Evolutionary conservation across 2,797 vertebrate genomes (phyloP), one percentile per base, ranked within the genome.

Genomic region (Simalia tracyae): DNA sequence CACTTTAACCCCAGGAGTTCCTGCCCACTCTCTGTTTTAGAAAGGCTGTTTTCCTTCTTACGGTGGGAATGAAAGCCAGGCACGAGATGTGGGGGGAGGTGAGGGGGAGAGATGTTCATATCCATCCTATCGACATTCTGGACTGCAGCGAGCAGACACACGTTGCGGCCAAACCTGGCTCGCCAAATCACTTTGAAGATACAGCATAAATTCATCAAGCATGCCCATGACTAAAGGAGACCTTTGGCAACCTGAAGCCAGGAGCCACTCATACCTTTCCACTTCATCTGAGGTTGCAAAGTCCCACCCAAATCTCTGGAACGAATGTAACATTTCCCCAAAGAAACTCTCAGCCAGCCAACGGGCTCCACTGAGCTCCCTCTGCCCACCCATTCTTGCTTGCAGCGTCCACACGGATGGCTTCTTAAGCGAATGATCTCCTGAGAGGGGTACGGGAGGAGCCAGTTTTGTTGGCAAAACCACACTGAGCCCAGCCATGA

Each of bases 201-300:
- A 31, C n/a, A 36, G 17, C 2, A 1, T 0, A 19, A 36, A 36
- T 2, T 2, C 6, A 7, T 36, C 3, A 19, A 0, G 15, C 68
- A 0, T 2, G 68, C n/a, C 1, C 3, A 72, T 5, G 19, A 17
- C 15, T 0, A 15, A 36, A 72, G 68, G 68, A 15, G 68, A 19
- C 17, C 68, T 72, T 36, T 19, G 36, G 19, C 26, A 2, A 2
- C 36, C 26, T 15, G 26, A 63, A 64, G 19, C 22, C 42, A 15
- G 59, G 1, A n/a, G 50, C 26, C 0, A 42, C 15, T 46, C 26
- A 19, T 10, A 0, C 26, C 61, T 88, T n/a, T 7, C 63, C 8
- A 6, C 87, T 50, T 88, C 61, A 2, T 0, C 15, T n/a, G 22
- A 28, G 26, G 54, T 9, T 28, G 12, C 26, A 7, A 26, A 9